These are phyloP conservation scores for Alviniconcha marisindica DNA, from an alignment of 1,140 invertebrate species.

Conservation along the genomic window DNA sequence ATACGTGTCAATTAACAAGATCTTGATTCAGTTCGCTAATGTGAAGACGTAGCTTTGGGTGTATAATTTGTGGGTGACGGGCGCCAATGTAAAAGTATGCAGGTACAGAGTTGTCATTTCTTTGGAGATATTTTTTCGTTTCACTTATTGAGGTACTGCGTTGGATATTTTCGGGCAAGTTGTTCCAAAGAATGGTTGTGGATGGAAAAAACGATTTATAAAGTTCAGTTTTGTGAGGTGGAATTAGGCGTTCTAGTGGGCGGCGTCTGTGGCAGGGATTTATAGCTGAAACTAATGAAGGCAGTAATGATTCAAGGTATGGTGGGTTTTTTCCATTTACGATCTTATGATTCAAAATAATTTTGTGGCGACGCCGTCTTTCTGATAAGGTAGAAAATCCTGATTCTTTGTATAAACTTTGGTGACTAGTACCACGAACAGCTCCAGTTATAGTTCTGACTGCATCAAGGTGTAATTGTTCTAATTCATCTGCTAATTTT, in stretches of 20 bases:
- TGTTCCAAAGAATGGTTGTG: background rate
- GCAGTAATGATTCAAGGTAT: background rate
- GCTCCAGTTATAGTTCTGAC: slow-evolving; percentile 18
- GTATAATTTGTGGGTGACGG: background rate
- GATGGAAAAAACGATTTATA: background rate
- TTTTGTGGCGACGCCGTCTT: background rate
- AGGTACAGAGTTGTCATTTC: background rate
- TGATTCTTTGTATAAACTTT: slow-evolving; percentile 35
- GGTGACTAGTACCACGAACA: background rate
- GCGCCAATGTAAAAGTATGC: background rate
- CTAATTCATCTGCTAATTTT: background rate
- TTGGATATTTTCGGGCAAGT: background rate
- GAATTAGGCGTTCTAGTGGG: background rate
- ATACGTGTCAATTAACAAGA: background rate
- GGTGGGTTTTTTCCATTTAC: background rate
- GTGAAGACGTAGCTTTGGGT: background rate
- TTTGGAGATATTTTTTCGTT: background rate
- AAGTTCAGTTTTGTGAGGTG: background rate
- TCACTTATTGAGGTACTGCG: too few relatives aligned
- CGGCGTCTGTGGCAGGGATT: slow-evolving; percentile 14
- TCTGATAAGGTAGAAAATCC: background rate
- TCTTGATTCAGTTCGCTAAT: background rate
- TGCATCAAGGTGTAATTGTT: slow-evolving; percentile 15
- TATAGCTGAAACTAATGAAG: background rate
- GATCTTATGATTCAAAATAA: background rate